A percentile compares a stretch with the other conserved stretches of the same genome.
These are phyloP conservation scores for Scaptomyza montana DNA, from an alignment of 1,140 invertebrate species.

Conservation along the genomic window DNA sequence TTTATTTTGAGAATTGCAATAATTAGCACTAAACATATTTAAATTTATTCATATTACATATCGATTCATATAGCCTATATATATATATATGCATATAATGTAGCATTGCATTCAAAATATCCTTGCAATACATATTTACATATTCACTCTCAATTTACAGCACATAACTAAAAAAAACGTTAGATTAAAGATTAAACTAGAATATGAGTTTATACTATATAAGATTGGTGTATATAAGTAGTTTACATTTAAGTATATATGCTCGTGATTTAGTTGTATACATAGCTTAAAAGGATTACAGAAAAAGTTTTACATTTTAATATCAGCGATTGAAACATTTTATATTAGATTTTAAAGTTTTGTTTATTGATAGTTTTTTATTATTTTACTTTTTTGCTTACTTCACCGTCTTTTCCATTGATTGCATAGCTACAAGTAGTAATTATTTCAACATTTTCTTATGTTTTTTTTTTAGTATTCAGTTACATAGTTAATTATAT, in stretches of 20 bases:
- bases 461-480: constrained; percentile 4
- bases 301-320: constrained; percentile 34
- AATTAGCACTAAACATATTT: constrained; percentile 76
- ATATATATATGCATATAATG: constrained; percentile 1
- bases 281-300: constrained; percentile 40
- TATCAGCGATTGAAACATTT: constrained; percentile 48
- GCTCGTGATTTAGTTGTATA: neutral
- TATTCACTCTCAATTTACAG: constrained; percentile 32
- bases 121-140: constrained; percentile 20
- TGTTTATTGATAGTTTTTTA: constrained; percentile 13
- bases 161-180: constrained; percentile 20
- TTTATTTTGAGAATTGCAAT: constrained; percentile 70
- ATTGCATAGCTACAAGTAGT: constrained; percentile 74
- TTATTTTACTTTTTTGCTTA: constrained; percentile 27
- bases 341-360: constrained; percentile 26
- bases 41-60: constrained; percentile 50
- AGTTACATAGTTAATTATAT: constrained; percentile 4
- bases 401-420: constrained; percentile 81
- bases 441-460: neutral
- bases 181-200: neutral
- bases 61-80: constrained; percentile 21
- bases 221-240: constrained; percentile 16
- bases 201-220: constrained; percentile 10
- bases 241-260: constrained; percentile 4
- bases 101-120: constrained; percentile 34